Evolutionary conservation across 2,113 vertebrate species (phyloP), one percentile per base, ranked within the genome.

Genomic region (Cephalopterus ornatus): DNA sequence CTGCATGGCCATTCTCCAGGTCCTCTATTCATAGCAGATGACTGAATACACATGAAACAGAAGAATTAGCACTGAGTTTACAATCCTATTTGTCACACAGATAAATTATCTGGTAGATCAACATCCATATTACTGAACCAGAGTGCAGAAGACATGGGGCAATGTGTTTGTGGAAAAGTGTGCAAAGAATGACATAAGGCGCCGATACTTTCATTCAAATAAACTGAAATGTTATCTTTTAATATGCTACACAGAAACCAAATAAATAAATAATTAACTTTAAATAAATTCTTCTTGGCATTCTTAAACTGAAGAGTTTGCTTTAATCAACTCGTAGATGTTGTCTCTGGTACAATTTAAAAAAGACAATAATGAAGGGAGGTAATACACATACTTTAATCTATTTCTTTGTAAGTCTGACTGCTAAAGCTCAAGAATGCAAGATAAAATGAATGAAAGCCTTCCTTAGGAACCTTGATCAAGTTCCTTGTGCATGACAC

Each of bases 391-490:
- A 94, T 55, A 86, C 52, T 97, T 96, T 83, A 93, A 93, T 95
- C 75, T 96, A 46, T 95, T 86, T 71, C 97, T 76, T 95, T 4
- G 3, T 79, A 96, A 90, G 89, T 92, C 72, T 88, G 88, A 93
- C 71, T 97, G 92, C 92, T 97, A 95, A 77, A 83, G 68, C 74
- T 96, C 88, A 97, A 91, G 93, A 97, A 97, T 92, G 92, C 39
- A 96, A 93, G 32, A 63, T 70, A 88, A 97, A 97, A 86, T 94
- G 91, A 97, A 92, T 77, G 73, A 92, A 75, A 91, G 47, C 62
- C 89, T 79, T 41, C 70, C 30, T 66, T 86, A 74, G 85, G 85
- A 95, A 97, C 81, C 94, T 92, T 96, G 85, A 93, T 84, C 74
- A 89, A 97, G 96, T 98, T 97, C 96, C 88, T 96, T 94, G 77